Conservation (phyloP, 2,797 vertebrate genomes). For the Poeciliopsis presidionis region DNA sequence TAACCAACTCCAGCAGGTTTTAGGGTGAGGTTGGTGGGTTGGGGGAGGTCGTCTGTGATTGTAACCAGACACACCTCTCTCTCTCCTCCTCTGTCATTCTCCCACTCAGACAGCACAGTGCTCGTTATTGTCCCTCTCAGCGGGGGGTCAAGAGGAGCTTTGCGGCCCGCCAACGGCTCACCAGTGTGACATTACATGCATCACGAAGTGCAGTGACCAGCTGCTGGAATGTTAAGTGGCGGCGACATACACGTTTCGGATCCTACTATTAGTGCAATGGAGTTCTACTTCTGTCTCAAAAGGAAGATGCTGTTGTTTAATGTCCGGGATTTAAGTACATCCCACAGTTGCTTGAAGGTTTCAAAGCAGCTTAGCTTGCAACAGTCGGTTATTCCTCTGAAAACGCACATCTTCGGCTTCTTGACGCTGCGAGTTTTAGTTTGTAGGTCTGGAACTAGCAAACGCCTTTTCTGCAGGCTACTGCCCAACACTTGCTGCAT, state of each 20-base stretch:
- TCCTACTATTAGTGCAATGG: conserved; percentile 33
- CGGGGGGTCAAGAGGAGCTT: conserved; percentile 43
- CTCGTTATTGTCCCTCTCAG: conserved; percentile 68
- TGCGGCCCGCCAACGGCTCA: conserved; percentile 50
- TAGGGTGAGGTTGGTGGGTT: background rate
- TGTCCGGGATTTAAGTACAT: background rate
- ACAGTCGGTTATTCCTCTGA: background rate
- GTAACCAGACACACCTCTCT: conserved; percentile 76
- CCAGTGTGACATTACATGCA: conserved; percentile 76
- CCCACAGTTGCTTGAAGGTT: background rate
- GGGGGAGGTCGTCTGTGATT: conserved; percentile 56
- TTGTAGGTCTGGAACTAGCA: background rate
- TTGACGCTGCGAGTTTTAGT: background rate
- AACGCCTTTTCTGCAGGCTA: background rate
- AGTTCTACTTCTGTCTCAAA: background rate
- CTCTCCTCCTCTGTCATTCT: conserved; percentile 43
- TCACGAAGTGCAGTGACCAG: conserved; percentile 62
- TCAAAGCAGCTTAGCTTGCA: background rate
- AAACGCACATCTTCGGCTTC: background rate
- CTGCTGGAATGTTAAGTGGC: conserved; percentile 72
- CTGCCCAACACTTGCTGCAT: background rate
- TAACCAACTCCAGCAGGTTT: conserved; percentile 51
- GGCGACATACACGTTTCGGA: conserved; percentile 17
- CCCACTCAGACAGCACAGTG: conserved; percentile 61
- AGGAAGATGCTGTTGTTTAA: background rate